Base-by-base conservation (phyloP, 2,113 vertebrate genomes). In the Amblyopsis rosae region DNA sequence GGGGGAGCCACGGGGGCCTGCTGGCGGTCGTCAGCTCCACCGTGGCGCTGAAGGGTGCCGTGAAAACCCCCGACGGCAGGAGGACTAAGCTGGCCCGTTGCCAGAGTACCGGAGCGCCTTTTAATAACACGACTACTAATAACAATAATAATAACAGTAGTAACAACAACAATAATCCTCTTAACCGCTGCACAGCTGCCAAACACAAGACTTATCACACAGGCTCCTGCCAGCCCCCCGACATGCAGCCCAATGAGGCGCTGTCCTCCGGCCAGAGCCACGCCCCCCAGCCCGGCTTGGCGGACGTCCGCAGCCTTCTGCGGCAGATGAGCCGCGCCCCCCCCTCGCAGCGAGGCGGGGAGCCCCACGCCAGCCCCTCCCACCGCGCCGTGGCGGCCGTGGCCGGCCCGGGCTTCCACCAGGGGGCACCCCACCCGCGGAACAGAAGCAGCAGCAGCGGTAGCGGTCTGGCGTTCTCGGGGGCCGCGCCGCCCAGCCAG, bases 31-130 rank as follows among this genome's bases (percentile, higher is more conserved):
- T 95, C 81, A 95, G 94, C 83, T 93, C 94, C 3, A 91, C 95
- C 8, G 76, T 79, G 49, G 72, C 82, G 50, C 85, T 85, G 6
- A 95, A 92, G 65, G 86, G 93, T 3, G 90, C 96, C 76, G 89
- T 98, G 83, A 99, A 99, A 90, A 97, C 83, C 70, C 90, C 88
- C 0, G 96, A 98, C 76, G 96, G 96, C 82, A 96, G 94, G 91
- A 92, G 96, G 93, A 95, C 95, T 89, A 98, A 96, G 87, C 93
- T 95, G 69, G 93, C 94, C 0, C 94, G 95, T 0, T 90, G 90
- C 17, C 96, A 96, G 73, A 91, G 94, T 32, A 92, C 94, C n/a
- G 65, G 93, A 17, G 94, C 95, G 12, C 95, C 96, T 8, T 98
- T 6, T 41, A 8, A 41, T 41, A 8, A 41, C 7, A 41, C 4